Evolutionary conservation across 2,888 invertebrate species (phyloP), one percentile per base, ranked within the genome.

Genomic region (Orthosia gracilis): DNA sequence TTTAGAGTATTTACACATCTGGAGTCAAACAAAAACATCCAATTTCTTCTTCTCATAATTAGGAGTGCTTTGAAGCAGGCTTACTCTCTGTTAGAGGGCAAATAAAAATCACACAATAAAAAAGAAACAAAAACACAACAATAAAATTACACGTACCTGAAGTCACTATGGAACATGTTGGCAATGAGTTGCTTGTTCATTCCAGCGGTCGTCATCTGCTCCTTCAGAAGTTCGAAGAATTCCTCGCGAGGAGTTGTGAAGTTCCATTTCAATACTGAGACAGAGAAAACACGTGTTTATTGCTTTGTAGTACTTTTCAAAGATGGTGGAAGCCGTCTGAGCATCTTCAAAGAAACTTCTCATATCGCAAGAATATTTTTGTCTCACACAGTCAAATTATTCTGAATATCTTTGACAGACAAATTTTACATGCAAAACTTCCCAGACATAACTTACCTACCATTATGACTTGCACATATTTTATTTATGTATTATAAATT

Each of bases 151-250:
- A 47, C 18, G 52, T 57, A 97, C 97, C 98, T 97, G 91, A 98
- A 99, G 95, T 99, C 99, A 77, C 97, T 97, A 93, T 99, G 99
- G 93, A 99, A 99, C 98, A 99, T 98, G 89, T 99, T 98, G 1
- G 97, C 97, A 90, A 99, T 97, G 7, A 99, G 97, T 69, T 97
- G 97, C 91, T 98, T 98, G 92, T 99, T 99, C 64, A 99, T 97
- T 78, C 98, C 98, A 0, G 99, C 99, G 40, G 97, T 97, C 0
- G 97, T 96, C 99, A 99, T 99, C 91, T 99, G 98, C 82, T 98
- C 98, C 86, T 98, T 98, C 63, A 99, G 95, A 81, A 99, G 97
- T 23, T 99, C 99, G 18, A 99, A 98, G 95, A 99, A 99, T 91
- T 99, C 99, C 88, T 98, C 98, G 45, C 99, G 97, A 0, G 99